These are phyloP conservation scores for Aulostomus chinensis DNA, from an alignment of 2,797 vertebrate genomes.

Conservation along the genomic window DNA sequence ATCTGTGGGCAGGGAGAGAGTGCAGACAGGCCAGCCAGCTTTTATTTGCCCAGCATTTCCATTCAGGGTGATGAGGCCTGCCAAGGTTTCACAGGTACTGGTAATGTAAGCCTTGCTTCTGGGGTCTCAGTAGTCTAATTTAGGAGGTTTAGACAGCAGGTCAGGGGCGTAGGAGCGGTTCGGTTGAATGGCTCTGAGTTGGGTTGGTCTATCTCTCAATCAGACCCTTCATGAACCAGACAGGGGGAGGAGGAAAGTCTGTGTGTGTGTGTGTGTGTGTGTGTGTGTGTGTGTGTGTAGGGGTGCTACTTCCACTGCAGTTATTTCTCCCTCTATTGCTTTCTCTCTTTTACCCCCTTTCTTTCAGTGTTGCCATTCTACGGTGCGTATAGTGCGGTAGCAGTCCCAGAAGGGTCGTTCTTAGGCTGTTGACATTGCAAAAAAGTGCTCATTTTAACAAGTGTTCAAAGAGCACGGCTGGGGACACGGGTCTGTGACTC, in stretches of 20 bases:
- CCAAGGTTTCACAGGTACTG: constrained; percentile 79
- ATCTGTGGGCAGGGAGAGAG: constrained; percentile 75
- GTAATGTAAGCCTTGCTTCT: constrained; percentile 70
- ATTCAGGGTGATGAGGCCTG: constrained; percentile 72
- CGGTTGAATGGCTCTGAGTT: constrained; percentile 67
- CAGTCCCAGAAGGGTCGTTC: constrained; percentile 75
- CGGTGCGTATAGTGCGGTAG: constrained; percentile 49
- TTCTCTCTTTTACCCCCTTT: constrained; percentile 25
- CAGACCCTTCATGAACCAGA: constrained; percentile 72
- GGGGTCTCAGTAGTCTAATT: constrained; percentile 78
- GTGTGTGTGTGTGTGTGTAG: too few relatives aligned
- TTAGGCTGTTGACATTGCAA: constrained; percentile 81
- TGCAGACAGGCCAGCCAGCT: constrained; percentile 78
- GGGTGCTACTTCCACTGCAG: constrained; percentile 28
- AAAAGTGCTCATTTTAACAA: constrained; percentile 80
- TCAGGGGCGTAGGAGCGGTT: constrained; percentile 64
- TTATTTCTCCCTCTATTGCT: constrained; percentile 46
- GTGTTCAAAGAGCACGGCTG: constrained; percentile 80
- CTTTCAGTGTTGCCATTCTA: constrained; percentile 47
- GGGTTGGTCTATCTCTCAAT: constrained; percentile 73
- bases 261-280: too few relatives aligned
- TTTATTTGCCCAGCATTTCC: constrained; percentile 80
- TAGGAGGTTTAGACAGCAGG: constrained; percentile 73
- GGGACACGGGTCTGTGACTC: constrained; percentile 78
- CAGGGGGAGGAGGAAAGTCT: constrained; percentile 30